Percentiles rank a stretch among this genome's conserved stretches.
Evolutionary conservation across 2,888 invertebrate genomes (phyloP).

Genomic region (Xestoiulus laeticollis): DNA sequence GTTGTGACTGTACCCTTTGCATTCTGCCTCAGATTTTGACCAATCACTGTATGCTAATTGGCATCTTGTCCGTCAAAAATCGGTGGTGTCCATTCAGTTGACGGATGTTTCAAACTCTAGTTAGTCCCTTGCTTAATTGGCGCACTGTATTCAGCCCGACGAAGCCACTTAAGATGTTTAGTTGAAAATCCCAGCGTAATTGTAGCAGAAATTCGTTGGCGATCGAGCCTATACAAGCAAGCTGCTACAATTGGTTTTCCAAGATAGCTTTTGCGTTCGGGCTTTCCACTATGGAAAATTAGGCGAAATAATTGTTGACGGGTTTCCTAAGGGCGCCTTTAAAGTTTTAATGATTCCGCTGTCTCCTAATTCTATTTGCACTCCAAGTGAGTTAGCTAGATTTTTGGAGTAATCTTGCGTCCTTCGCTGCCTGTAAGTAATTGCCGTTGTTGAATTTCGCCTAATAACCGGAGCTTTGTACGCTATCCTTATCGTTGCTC

Average conservation of each 20-base stretch:
- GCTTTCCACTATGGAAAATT: neutral
- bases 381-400: neutral
- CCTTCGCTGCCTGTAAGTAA: neutral
- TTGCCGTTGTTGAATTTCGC: conserved; percentile 15
- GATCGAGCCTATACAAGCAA: neutral
- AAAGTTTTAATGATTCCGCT: conserved; percentile 3
- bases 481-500: neutral
- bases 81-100: too few relatives aligned
- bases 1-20: too few relatives aligned
- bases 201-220: neutral
- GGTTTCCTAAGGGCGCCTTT: conserved; percentile 34
- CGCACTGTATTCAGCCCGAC: neutral
- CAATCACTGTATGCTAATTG: too few relatives aligned
- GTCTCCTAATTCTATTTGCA: conserved; percentile 31
- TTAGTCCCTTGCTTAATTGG: neutral
- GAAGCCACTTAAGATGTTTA: neutral
- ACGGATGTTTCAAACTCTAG: neutral
- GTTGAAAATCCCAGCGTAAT: neutral
- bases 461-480: neutral
- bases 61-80: too few relatives aligned
- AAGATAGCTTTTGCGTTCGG: neutral
- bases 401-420: neutral
- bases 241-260: neutral
- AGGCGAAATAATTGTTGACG: conserved; percentile 35
- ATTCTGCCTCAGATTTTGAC: too few relatives aligned